A percentile compares a stretch with the other conserved stretches of the same genome.
Conservation (phyloP, 2,797 vertebrate genomes). For the Sebastes itinus region DNA sequence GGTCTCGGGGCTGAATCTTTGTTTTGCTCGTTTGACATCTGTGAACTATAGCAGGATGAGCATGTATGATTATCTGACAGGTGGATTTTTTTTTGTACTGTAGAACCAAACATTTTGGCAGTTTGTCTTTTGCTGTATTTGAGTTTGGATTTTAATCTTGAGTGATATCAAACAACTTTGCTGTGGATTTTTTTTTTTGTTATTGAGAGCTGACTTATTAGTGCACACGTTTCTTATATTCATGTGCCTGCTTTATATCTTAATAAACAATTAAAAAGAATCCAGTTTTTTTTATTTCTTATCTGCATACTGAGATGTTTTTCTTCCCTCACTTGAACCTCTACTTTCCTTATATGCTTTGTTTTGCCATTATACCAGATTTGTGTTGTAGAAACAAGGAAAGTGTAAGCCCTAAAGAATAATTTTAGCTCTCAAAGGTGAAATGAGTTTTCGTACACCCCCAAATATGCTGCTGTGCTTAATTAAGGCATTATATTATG, state of each 20-base stretch:
- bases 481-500: slow-evolving; percentile 28
- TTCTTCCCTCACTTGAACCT: not conserved
- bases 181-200: slow-evolving; percentile 70
- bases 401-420: not conserved
- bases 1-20: slow-evolving; percentile 24
- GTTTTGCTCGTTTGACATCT: slow-evolving; percentile 51
- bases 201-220: slow-evolving; percentile 68
- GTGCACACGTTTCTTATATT: slow-evolving; percentile 67
- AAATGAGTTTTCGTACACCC: not conserved
- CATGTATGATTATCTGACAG: slow-evolving; percentile 23
- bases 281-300: not conserved
- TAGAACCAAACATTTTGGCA: slow-evolving; percentile 14
- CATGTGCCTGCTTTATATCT: slow-evolving; percentile 77
- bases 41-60: slow-evolving; percentile 45
- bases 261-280: slow-evolving; percentile 71
- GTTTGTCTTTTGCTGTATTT: slow-evolving; percentile 49
- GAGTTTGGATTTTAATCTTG: slow-evolving; percentile 55
- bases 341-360: not conserved
- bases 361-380: not conserved
- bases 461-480: slow-evolving; percentile 13
- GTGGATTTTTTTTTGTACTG: slow-evolving; percentile 25
- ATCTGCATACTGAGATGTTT: not conserved
- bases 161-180: slow-evolving; percentile 69
- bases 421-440: not conserved
- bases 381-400: not conserved